Base-by-base conservation (phyloP, 2,113 vertebrate species). In the Poicephalus meyeri region DNA sequence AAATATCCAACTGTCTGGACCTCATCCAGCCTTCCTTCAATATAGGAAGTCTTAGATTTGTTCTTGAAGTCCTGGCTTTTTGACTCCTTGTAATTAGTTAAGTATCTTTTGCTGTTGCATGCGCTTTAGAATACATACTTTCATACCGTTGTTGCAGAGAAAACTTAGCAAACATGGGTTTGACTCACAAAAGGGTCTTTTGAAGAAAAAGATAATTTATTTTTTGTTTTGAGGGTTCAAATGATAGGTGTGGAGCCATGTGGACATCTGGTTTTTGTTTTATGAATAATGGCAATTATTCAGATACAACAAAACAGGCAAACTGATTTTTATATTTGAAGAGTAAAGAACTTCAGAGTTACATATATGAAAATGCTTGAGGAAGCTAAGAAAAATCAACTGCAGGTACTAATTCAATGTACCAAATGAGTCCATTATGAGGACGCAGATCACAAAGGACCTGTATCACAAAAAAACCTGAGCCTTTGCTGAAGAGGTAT, bases 381-480 rank as follows among this genome's bases (percentile, higher is more conserved):
- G 42, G 50, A 79, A 60, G 13, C 55, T 42, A 72, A 52, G 86
- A 42, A 66, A 77, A 42, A n/a, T 8, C 46, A 68, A 6, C 39
- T 66, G 4, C 26, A 53, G 50, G 23, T 1, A 1, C 10, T 44
- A 35, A 55, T 44, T 71, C 31, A 15, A 1, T 5, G 13, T 44
- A 25, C 31, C 9, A 26, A n/a, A 46, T 0, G 3, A 19, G 31
- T 31, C 50, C 24, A 5, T 24, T 69, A 31, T 24, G 56, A 58
- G 33, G 56, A 10, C 6, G 8, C 56, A 58, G 21, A n/a, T 58
- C 33, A 58, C 33, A 46, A 66, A 66, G 42, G 68, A 41, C 33
- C 7, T 8, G 1, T 24, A 14, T 41, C 35, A 7, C 1, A 0
- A 65, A 41, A 39, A 25, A 76, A 10, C 16, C 13, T 26, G 5